phyloP scores from a whole-genome alignment of 1,140 invertebrate species.

The Drosophila setifemur region DNA sequence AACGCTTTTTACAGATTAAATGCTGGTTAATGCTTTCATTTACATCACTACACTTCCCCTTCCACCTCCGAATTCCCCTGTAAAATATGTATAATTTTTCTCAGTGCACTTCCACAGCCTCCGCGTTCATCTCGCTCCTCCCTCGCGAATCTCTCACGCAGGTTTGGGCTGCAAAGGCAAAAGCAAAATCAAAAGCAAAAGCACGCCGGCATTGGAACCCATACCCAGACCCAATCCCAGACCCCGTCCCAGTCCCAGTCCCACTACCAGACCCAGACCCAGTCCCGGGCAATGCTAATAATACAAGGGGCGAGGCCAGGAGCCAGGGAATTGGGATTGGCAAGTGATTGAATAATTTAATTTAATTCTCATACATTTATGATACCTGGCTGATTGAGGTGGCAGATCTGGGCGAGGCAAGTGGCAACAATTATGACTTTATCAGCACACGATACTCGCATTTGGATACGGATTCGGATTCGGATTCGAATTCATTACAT shows the following conservation, averaged over 20 bases:
- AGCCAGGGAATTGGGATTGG: conserved; percentile 3
- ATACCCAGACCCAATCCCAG: no score
- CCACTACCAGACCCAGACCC: no score
- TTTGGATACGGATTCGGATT: no score
- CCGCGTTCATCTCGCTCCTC: neutral
- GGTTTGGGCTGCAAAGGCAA: conserved; percentile 2
- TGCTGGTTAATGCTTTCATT: no score
- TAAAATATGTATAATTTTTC: no score
- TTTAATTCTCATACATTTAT: conserved; percentile 44
- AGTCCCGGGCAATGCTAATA: conserved; percentile 1
- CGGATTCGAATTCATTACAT: no score
- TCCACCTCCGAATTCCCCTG: no score
- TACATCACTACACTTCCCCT: no score
- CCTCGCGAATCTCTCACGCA: conserved; percentile 22
- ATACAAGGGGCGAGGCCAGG: neutral
- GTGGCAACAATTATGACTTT: conserved; percentile 18
- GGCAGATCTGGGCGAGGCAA: neutral
- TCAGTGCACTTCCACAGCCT: no score
- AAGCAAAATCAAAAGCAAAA: neutral
- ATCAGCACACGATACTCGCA: conserved; percentile 12
- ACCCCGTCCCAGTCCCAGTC: no score
- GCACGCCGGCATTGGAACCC: neutral
- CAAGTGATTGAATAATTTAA: conserved; percentile 44
- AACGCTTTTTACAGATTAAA: no score
- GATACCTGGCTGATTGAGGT: conserved; percentile 35